Conservation (phyloP, 2,113 vertebrate species). For the Eurystomus gularis region DNA sequence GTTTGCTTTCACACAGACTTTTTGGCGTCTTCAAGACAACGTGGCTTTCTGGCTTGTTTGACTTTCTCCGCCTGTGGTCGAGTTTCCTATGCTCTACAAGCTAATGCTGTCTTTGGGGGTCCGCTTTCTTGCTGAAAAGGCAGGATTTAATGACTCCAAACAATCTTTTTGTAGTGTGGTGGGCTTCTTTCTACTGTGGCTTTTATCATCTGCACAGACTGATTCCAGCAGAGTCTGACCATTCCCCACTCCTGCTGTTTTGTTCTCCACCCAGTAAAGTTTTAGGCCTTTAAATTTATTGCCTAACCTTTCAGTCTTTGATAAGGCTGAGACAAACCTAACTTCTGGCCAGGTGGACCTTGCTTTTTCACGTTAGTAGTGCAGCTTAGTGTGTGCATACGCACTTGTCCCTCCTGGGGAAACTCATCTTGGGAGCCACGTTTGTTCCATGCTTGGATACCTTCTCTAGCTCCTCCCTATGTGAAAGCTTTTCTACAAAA, state of each 20-base stretch:
- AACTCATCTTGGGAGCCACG: neutral
- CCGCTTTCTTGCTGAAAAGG: neutral
- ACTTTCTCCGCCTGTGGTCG: neutral
- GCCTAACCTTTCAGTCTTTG: neutral
- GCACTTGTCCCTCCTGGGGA: neutral
- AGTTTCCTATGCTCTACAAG: neutral
- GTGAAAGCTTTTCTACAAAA: neutral
- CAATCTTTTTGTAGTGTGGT: neutral
- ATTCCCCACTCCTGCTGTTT: neutral
- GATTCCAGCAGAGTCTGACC: neutral
- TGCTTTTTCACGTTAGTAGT: neutral
- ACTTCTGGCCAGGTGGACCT: neutral
- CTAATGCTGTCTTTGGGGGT: neutral
- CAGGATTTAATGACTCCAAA: neutral
- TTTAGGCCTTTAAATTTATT: neutral
- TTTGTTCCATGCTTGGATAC: neutral
- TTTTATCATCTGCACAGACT: neutral
- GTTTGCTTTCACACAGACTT: neutral
- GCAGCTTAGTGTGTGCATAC: neutral
- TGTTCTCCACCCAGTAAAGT: neutral
- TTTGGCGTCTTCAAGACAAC: neutral
- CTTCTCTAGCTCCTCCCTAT: neutral
- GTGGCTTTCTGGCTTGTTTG: neutral
- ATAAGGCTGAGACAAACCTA: neutral
- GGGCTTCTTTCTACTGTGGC: neutral